Evolutionary conservation across 2,113 vertebrate genomes (phyloP), one percentile per base, ranked within the genome.

Genomic region (Percopsis transmontana): DNA sequence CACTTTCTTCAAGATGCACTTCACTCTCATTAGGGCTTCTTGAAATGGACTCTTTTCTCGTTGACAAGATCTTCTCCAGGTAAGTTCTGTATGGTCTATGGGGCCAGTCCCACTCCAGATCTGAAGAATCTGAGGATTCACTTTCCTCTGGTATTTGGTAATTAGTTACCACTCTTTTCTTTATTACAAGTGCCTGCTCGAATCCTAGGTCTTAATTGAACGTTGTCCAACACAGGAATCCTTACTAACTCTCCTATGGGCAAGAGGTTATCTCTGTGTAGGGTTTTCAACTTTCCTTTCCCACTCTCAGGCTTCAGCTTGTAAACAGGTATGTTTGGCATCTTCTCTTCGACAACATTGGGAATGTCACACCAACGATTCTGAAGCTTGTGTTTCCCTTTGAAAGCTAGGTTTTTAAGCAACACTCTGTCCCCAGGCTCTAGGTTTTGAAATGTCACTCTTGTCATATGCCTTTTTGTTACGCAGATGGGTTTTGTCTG

Each of bases 401-500:
- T 47, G 8, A 48, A 15, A 6, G 9, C 51, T 7, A 61, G 20
- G 19, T 51, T 52, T 5, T 45, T 58, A 16, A 70, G 23, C 20
- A 47, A 52, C 10, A 57, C 12, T 41, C 52, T 19, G 41, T 71
- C 60, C 1, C 61, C 60, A 16, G 16, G 18, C 14, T 58, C 52
- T 23, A 72, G 20, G 15, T 16, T n/a, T 7, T 63, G 61, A 10
- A 13, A 8, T 1, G 12, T 6, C 42, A 5, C 16, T 38, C 4
- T 57, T 51, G 23, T 64, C 54, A 50, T 71, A 57, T 4, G 14
- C 16, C n/a, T 40, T 12, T 18, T 72, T 72, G 38, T 72, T 72
- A 9, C 20, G n/a, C n/a, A 51, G 41, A 18, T 65, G 62, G 8
- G 5, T 51, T 15, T 65, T 64, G 27, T 66, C 9, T 4, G 55